These are phyloP conservation scores for Chironomus tentans DNA, from an alignment of 2,888 invertebrate species.

Conservation along the genomic window DNA sequence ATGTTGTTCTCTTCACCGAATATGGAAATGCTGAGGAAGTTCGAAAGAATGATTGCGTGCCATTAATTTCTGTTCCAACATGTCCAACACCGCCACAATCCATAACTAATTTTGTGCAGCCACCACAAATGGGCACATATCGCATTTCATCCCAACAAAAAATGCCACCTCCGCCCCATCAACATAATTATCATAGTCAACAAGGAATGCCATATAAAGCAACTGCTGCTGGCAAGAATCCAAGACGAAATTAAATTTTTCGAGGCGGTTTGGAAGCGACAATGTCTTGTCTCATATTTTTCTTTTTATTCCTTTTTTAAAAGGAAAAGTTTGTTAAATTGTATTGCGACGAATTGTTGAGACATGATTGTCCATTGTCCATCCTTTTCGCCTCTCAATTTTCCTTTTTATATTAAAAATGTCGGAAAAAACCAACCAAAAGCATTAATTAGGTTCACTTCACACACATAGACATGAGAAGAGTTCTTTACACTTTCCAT, in stretches of 20 bases:
- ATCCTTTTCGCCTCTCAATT: too few species aligned
- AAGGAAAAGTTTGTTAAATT: too few species aligned
- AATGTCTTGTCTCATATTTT: too few species aligned
- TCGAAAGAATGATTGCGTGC: conserved; percentile 69
- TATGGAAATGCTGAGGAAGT: conserved; percentile 89
- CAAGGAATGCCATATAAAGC: not conserved
- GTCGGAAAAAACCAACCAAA: too few species aligned
- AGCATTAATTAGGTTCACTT: too few species aligned
- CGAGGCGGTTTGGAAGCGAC: not conserved
- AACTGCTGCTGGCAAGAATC: not conserved
- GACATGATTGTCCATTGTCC: too few species aligned
- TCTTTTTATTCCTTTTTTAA: too few species aligned
- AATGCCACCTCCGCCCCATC: not conserved
- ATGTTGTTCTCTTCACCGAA: conserved; percentile 76
- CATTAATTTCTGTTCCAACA: conserved; percentile 42
- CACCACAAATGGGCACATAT: conserved; percentile 5
- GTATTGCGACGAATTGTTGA: too few species aligned
- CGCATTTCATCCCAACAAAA: not conserved
- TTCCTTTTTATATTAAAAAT: too few species aligned
- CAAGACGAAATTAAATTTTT: not conserved
- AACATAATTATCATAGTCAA: not conserved
- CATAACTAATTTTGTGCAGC: not conserved
- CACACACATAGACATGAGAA: too few species aligned
- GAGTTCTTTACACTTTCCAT: too few species aligned
- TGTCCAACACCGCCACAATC: conserved; percentile 1